Evolutionary conservation across 2,888 invertebrate genomes (phyloP), one percentile per base, ranked within the genome.

Genomic region (Asteroscopus sphinx): DNA sequence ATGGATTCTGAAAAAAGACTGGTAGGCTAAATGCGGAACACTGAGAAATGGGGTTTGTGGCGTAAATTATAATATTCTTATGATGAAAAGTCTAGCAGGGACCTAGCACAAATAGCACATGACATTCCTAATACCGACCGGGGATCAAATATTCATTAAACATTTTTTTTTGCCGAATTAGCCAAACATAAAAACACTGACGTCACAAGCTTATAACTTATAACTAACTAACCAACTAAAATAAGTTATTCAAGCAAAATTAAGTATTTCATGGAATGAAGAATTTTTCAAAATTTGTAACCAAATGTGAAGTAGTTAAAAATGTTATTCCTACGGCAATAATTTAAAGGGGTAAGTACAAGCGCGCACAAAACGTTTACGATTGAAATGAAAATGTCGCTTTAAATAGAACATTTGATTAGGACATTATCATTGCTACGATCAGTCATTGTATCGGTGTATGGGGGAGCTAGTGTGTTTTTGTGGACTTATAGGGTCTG

Each of bases 311-410:
- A 39, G 32, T 39, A 58, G 39, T 49, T 11, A 42, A 68, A 63
- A 68, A 62, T 48, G 13, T 63, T 56, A 63, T 30, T 45, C 33
- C 45, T 45, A 15, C 11, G 28, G 59, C 12, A 8, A 49, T 68
- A 53, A 64, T 15, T 64, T 58, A 64, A 39, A 53, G 30, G 45
- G 62, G 33, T 37, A 17, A 11, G 69, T 68, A 68, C 58, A 53
- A 3, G 28, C 28, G 11, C 35, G 32, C 32, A 35, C 49, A 68
- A 39, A 66, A 42, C 33, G 40, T 9, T 65, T 52, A 47, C 21
- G 33, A 17, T 7, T 53, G 15, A 45, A 47, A 44, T 36, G 21
- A 41, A 30, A 54, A 54, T 49, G 47, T 42, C 25, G 17, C 4
- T 42, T 28, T 36, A 37, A 65, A 11, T 8, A 33, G n/a, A 25